phyloP scores from a whole-genome alignment of 2,888 invertebrate genomes.

The Drosophila cyrtoloma region DNA sequence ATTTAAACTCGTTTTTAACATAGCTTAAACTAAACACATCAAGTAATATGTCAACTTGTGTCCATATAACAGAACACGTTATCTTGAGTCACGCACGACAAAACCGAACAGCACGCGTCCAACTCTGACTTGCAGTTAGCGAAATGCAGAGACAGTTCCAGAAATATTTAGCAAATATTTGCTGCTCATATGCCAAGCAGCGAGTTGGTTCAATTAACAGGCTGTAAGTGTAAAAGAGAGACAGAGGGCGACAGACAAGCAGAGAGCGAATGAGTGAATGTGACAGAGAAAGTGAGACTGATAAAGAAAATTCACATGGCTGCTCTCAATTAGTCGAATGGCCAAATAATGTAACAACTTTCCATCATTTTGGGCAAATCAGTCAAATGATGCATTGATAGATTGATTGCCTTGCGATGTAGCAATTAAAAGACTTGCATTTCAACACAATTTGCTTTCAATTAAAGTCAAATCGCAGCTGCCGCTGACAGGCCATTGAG shows the following conservation, averaged over 20 bases:
- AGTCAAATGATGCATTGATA: conserved; percentile 17
- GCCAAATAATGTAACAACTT: conserved; percentile 46
- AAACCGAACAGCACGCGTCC: background rate
- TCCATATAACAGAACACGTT: background rate
- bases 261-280: background rate
- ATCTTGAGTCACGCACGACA: background rate
- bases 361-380: conserved; percentile 57
- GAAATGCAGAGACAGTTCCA: conserved; percentile 12
- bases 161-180: conserved; percentile 35
- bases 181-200: conserved; percentile 45
- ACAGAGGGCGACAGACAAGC: conserved; percentile 1
- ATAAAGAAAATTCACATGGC: conserved; percentile 33
- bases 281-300: conserved; percentile 15
- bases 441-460: conserved; percentile 60
- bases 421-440: conserved; percentile 47
- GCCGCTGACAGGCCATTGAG: conserved; percentile 8
- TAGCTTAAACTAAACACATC: background rate
- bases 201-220: conserved; percentile 66
- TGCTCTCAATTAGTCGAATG: conserved; percentile 69
- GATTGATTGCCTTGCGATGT: conserved; percentile 34
- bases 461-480: conserved; percentile 41
- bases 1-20: background rate
- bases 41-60: background rate
- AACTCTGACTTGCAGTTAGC: conserved; percentile 1
- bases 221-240: conserved; percentile 5